phyloP scores from a whole-genome alignment of 2,113 vertebrate species.

The Pachycephala philippinensis region DNA sequence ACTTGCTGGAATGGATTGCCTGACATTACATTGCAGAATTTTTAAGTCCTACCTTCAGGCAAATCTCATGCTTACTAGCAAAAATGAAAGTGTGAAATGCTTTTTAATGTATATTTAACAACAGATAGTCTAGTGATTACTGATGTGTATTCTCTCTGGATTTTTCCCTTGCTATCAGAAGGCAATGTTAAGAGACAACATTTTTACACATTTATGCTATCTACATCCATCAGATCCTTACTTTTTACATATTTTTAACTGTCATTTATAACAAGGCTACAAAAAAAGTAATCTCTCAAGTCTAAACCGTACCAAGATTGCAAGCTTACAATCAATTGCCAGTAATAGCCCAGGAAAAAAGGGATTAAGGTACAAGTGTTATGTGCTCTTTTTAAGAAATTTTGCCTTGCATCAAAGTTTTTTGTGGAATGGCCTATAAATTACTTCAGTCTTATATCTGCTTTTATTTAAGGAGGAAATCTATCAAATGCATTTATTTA shows the following conservation, averaged over 20 bases:
- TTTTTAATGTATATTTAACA: conserved; percentile 99
- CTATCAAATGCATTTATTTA: conserved; percentile 26
- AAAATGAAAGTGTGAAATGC: conserved; percentile 98
- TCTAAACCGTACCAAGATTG: conserved; percentile 35
- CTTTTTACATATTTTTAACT: conserved; percentile 68
- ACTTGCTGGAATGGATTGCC: conserved; percentile 65
- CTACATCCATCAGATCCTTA: conserved; percentile 69
- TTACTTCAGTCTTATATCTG: conserved; percentile 1
- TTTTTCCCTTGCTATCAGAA: conserved; percentile 67
- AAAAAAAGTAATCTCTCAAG: conserved; percentile 47
- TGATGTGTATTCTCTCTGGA: conserved; percentile 91
- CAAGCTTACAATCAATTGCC: conserved; percentile 35
- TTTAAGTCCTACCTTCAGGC: conserved; percentile 93
- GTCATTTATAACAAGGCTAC: conserved; percentile 56
- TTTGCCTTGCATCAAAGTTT: not conserved
- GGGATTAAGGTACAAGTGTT: not conserved
- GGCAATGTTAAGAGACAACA: conserved; percentile 71
- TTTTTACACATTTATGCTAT: conserved; percentile 90
- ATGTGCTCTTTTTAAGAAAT: not conserved
- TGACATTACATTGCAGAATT: conserved; percentile 88
- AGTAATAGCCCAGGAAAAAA: not conserved
- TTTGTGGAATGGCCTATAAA: not conserved
- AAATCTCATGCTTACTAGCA: conserved; percentile 86
- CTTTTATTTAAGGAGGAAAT: conserved; percentile 8
- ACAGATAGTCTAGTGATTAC: conserved; percentile 92